Evolutionary conservation across 2,797 vertebrate genomes (phyloP).

Genomic region (Poeciliopsis infans): DNA sequence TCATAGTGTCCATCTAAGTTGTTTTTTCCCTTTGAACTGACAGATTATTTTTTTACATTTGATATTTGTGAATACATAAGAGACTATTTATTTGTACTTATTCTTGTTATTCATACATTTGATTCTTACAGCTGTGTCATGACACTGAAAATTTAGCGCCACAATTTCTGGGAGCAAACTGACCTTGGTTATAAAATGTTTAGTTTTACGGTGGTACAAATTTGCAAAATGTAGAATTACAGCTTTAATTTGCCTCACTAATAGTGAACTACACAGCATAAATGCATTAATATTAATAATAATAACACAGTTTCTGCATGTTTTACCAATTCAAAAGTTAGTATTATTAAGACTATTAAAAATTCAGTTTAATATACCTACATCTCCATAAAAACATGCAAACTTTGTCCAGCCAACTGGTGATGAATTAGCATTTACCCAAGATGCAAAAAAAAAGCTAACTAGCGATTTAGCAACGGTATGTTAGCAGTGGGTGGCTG

Average conservation of each 20-base stretch:
- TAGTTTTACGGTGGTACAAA: neutral
- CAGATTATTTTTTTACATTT: neutral
- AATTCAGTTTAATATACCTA: too few species aligned
- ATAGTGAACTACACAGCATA: neutral
- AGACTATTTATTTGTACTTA: neutral
- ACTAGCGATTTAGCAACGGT: too few species aligned
- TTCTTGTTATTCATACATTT: neutral
- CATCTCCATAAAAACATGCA: too few species aligned
- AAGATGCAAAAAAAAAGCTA: too few species aligned
- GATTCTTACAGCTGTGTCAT: too few species aligned
- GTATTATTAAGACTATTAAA: too few species aligned
- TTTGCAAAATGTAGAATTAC: neutral
- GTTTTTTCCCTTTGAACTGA: neutral
- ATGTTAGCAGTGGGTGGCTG: too few species aligned
- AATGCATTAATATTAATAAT: neutral
- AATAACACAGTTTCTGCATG: neutral
- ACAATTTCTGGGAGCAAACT: neutral
- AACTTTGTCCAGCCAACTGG: too few species aligned
- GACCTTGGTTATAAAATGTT: neutral
- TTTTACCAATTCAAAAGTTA: too few species aligned
- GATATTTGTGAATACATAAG: neutral
- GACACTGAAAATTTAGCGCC: neutral
- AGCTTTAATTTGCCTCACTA: neutral
- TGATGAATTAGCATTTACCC: too few species aligned
- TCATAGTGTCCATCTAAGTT: neutral